These are phyloP conservation scores for Irena cyanogastra DNA, from an alignment of 2,113 vertebrate species.

Conservation along the genomic window DNA sequence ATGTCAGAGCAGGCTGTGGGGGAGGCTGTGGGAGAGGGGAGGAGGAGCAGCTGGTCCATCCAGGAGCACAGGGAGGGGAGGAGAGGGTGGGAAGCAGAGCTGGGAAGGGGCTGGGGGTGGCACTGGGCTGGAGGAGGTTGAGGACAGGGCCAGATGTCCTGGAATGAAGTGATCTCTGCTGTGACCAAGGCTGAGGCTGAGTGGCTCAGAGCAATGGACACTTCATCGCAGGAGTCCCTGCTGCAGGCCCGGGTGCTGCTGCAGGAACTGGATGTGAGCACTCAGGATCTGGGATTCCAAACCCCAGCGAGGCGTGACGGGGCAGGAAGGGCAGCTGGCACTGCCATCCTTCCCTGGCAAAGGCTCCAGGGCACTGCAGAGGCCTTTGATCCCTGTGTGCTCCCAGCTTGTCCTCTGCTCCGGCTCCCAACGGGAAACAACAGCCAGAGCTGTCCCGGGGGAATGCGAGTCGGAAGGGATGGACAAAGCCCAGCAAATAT, in stretches of 20 bases:
- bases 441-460: background rate
- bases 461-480: background rate
- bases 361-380: background rate
- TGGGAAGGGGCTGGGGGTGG: background rate
- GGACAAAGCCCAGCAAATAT: conserved; percentile 13
- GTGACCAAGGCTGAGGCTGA: background rate
- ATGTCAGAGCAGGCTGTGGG: conserved; percentile 9
- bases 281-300: background rate
- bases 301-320: background rate
- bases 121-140: background rate
- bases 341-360: background rate
- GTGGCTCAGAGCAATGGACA: fast-evolving
- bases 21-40: background rate
- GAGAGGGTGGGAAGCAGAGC: background rate
- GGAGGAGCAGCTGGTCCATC: background rate
- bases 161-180: background rate
- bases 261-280: background rate
- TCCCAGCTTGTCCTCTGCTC: background rate
- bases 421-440: background rate
- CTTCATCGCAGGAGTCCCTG: background rate
- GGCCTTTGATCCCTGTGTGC: fast-evolving
- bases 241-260: fast-evolving
- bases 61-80: background rate
- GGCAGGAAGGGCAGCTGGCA: background rate
- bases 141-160: background rate